Conservation (phyloP, 2,888 invertebrate species). For the Tetheella fluctuosa region DNA sequence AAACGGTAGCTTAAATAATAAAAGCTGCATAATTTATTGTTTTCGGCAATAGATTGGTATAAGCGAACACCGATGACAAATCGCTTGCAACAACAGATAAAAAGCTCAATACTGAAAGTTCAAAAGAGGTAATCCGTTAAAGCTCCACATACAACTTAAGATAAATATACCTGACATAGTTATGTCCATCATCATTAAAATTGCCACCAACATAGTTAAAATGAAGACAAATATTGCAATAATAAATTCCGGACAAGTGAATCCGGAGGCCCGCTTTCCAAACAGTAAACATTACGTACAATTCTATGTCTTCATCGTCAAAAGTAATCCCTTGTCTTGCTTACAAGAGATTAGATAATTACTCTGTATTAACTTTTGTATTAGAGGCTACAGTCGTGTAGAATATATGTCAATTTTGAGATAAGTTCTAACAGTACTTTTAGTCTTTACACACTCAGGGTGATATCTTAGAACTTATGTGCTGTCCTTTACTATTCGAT, state of each 20-base stretch:
- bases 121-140: slow-evolving; percentile 1
- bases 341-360: slow-evolving; percentile 3
- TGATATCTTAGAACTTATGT: not conserved
- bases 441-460: not conserved
- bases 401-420: not conserved
- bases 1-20: not conserved
- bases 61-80: not conserved
- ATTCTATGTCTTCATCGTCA: slow-evolving; percentile 4
- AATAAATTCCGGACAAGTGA: not conserved
- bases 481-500: not conserved
- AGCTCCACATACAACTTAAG: not conserved
- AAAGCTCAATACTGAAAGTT: not conserved
- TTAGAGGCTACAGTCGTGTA: not conserved
- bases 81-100: not conserved
- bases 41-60: not conserved
- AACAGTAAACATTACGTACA: slow-evolving; percentile 3
- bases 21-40: not conserved
- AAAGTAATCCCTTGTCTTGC: slow-evolving; percentile 3
- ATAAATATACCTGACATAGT: slow-evolving; percentile 1
- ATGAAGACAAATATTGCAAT: slow-evolving; percentile 3
- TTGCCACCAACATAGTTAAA: not conserved
- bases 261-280: slow-evolving; percentile 3
- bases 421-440: not conserved
- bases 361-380: not conserved
- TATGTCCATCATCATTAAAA: slow-evolving; percentile 4